Evolutionary conservation across 2,113 vertebrate species (phyloP).

Genomic region (Brachyhypopomus gauderio): DNA sequence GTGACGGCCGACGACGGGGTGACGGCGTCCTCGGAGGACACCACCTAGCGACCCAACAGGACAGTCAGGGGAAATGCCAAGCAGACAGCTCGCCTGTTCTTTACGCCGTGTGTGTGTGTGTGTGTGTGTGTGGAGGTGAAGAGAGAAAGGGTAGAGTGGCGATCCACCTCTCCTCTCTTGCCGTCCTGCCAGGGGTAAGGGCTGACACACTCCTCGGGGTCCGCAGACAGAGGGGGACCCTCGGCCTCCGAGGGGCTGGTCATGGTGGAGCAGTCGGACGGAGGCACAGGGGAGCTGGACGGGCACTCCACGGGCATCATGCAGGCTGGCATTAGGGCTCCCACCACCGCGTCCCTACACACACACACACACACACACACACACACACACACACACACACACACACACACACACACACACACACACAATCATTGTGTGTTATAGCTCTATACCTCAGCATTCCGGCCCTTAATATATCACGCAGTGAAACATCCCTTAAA

Average conservation of each 20-base stretch:
- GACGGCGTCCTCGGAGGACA: constrained; percentile 87
- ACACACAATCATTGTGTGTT: constrained; percentile 23
- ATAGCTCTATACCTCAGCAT: too few species aligned
- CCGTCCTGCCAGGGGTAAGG: constrained; percentile 91
- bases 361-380: neutral
- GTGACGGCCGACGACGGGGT: constrained; percentile 92
- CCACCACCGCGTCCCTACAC: constrained; percentile 88
- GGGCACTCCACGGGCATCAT: constrained; percentile 96
- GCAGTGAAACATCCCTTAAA: neutral
- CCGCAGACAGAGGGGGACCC: constrained; percentile 75
- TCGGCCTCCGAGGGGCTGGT: constrained; percentile 85
- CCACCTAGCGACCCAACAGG: constrained; percentile 66
- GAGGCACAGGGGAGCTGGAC: constrained; percentile 84
- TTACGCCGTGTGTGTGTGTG: too few species aligned
- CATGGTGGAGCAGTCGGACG: constrained; percentile 80
- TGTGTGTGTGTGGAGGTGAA: too few species aligned
- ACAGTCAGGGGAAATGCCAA: neutral
- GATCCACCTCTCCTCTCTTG: constrained; percentile 86
- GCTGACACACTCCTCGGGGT: constrained; percentile 85
- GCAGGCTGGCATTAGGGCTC: constrained; percentile 92
- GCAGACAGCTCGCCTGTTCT: too few species aligned
- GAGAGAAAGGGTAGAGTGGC: neutral
- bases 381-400: neutral
- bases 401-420: neutral
- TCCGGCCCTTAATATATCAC: too few species aligned